These are phyloP conservation scores for Palythoa grandis DNA, from an alignment of 92 coral and sea anemone genomes.

Conservation along the genomic window DNA sequence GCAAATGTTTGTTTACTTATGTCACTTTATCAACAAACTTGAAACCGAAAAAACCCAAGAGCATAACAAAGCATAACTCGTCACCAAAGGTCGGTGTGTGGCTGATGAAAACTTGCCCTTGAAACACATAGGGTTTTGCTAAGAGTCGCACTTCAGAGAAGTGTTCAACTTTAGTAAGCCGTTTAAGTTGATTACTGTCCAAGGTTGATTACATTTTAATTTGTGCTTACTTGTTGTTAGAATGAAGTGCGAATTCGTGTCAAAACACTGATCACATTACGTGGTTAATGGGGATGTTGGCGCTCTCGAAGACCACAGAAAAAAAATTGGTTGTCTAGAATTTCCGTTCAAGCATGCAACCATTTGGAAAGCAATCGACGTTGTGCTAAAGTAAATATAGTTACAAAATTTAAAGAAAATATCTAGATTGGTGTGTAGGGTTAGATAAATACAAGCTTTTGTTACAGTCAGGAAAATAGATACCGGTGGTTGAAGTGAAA, in stretches of 20 bases:
- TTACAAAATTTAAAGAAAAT: background rate
- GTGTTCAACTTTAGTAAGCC: background rate
- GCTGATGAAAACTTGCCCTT: background rate
- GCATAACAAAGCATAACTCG: background rate
- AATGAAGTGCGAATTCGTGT: background rate
- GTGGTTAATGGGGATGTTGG: background rate
- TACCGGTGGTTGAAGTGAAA: too few species aligned
- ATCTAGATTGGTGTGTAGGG: background rate
- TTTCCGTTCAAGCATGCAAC: background rate
- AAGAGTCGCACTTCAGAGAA: slow-evolving; percentile 1
- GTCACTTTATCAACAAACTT: background rate
- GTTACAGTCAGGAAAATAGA: too few species aligned
- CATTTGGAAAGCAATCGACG: background rate
- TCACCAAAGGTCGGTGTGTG: background rate
- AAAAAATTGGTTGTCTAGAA: background rate
- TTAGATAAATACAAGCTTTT: background rate
- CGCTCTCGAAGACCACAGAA: background rate
- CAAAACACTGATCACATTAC: background rate
- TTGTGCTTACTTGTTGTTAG: background rate
- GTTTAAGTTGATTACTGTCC: background rate
- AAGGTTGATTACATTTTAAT: slow-evolving; percentile 6
- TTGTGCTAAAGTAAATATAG: background rate
- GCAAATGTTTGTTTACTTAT: background rate
- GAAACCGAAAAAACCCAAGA: background rate
- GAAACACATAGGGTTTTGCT: background rate